Evolutionary conservation across 2,888 invertebrate genomes (phyloP).

Genomic region (Synergus laeviventris): DNA sequence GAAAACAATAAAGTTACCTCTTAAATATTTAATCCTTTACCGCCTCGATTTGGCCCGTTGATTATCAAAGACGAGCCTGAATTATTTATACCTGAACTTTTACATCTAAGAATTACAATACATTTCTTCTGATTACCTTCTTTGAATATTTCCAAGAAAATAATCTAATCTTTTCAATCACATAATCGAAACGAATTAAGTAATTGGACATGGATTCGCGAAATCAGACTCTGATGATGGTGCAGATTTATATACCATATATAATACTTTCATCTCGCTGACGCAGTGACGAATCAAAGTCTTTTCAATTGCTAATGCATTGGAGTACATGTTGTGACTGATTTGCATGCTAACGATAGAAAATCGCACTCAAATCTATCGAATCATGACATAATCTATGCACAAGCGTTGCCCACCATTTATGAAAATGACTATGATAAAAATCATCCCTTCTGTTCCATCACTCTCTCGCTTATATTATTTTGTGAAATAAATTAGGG

Average conservation of each 20-base stretch:
- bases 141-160: not conserved
- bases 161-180: not conserved
- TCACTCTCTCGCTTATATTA: not conserved
- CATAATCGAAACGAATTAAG: not conserved
- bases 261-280: not conserved
- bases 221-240: conserved; percentile 1
- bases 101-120: not conserved
- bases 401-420: conserved; percentile 15
- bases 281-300: not conserved
- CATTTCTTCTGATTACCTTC: not conserved
- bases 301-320: not conserved
- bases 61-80: not conserved
- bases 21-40: conserved; percentile 32
- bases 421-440: conserved; percentile 39
- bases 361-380: not conserved
- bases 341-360: conserved; percentile 32
- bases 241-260: conserved; percentile 16
- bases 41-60: not conserved
- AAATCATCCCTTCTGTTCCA: conserved; percentile 19
- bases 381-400: conserved; percentile 16
- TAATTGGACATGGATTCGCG: not conserved
- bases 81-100: not conserved
- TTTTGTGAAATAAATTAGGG: conserved; percentile 27
- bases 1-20: conserved; percentile 2
- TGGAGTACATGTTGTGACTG: not conserved